These are phyloP conservation scores for Epizoanthus rinbou DNA, from an alignment of 92 coral and sea anemone genomes.

Conservation along the genomic window DNA sequence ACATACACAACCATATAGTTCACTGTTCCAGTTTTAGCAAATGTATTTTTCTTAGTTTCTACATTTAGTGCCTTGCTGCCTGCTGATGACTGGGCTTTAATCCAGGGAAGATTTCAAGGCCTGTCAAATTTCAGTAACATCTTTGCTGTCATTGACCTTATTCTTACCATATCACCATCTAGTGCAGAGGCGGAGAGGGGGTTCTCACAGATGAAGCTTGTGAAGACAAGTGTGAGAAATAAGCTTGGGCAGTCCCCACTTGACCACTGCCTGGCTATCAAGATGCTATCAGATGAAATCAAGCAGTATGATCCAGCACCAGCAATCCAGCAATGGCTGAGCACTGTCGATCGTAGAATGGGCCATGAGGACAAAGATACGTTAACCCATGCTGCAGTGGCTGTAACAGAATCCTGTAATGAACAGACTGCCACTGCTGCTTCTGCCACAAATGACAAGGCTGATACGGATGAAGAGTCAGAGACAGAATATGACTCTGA, in stretches of 20 bases:
- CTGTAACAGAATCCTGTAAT: no score
- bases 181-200: constrained; percentile 47
- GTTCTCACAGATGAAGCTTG: constrained; percentile 46
- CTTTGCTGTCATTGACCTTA: constrained; percentile 44
- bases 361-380: not conserved
- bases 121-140: constrained; percentile 7
- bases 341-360: not conserved
- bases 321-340: constrained; percentile 5
- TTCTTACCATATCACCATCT: constrained; percentile 46
- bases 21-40: no score
- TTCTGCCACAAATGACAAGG: no score
- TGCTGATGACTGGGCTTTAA: not conserved
- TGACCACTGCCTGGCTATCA: constrained; percentile 39
- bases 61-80: not conserved
- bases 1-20: no score
- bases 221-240: constrained; percentile 25
- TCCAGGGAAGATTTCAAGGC: not conserved
- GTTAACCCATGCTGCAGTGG: no score
- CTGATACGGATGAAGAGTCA: no score
- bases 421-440: no score
- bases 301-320: constrained; percentile 41
- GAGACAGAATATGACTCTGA: no score
- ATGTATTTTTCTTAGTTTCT: not conserved
- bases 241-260: constrained; percentile 29
- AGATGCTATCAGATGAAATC: constrained; percentile 39